Conservation (phyloP, 2,113 vertebrate species). For the Hypomesus transpacificus region DNA sequence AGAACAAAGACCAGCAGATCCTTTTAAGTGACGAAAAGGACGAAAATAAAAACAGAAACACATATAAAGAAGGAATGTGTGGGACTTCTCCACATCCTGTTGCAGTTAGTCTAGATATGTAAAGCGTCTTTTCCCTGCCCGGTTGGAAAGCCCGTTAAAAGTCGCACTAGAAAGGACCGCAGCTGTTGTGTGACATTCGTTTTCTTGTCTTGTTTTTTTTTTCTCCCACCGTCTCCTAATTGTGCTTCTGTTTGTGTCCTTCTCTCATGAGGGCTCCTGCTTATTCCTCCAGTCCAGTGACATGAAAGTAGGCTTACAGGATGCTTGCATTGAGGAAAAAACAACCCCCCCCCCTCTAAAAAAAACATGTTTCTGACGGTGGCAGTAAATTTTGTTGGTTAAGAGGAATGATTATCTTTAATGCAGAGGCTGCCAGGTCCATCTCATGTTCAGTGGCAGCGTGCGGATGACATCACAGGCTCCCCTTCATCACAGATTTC, state of each 20-base stretch:
- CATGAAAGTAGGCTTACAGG: conserved; percentile 49
- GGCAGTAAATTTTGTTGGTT: conserved; percentile 38
- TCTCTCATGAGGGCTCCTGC: conserved; percentile 66
- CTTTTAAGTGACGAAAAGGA: conserved; percentile 55
- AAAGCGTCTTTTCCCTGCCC: conserved; percentile 41
- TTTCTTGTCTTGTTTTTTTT: conserved; percentile 50
- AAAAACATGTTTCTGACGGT: conserved; percentile 37
- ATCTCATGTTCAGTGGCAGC: conserved; percentile 48
- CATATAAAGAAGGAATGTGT: conserved; percentile 47
- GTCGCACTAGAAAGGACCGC: conserved; percentile 59
- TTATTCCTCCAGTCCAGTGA: conserved; percentile 48
- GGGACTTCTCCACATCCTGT: conserved; percentile 58
- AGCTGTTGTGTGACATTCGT: conserved; percentile 65
- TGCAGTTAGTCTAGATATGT: conserved; percentile 58
- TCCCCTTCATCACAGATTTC: conserved; percentile 54
- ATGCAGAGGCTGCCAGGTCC: conserved; percentile 44
- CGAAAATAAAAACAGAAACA: conserved; percentile 42
- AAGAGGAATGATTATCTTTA: conserved; percentile 60
- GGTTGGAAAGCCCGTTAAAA: conserved; percentile 66
- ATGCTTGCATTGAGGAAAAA: conserved; percentile 19
- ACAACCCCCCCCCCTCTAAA: not conserved
- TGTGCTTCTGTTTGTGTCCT: conserved; percentile 62
- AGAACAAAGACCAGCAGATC: conserved; percentile 56
- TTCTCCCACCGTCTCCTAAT: conserved; percentile 50
- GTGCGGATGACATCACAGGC: conserved; percentile 54